These are phyloP conservation scores for Drosophila colorata DNA, from an alignment of 2,888 invertebrate species.

Conservation along the genomic window DNA sequence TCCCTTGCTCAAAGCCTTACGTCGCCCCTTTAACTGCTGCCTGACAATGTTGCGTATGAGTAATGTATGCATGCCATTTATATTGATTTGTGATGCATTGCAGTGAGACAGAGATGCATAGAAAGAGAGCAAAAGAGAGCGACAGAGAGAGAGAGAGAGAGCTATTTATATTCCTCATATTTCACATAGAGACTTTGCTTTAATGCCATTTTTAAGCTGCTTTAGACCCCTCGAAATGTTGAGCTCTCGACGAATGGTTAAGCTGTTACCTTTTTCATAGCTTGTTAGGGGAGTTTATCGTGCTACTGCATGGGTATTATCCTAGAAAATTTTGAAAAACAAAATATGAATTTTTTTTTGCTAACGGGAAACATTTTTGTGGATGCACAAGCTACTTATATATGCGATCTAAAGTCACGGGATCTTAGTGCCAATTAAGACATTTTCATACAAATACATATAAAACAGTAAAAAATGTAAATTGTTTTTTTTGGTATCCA, in stretches of 20 bases:
- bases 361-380: too few species aligned
- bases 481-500: too few species aligned
- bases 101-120: background rate
- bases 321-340: background rate
- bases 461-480: too few species aligned
- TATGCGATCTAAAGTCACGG: too few species aligned
- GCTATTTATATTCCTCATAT: background rate
- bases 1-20: background rate
- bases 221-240: slow-evolving; percentile 17
- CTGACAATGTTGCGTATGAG: slow-evolving; percentile 67
- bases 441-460: too few species aligned
- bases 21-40: slow-evolving; percentile 5
- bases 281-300: slow-evolving; percentile 3
- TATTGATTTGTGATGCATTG: slow-evolving; percentile 66
- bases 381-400: too few species aligned
- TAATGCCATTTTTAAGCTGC: slow-evolving; percentile 34
- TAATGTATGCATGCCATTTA: slow-evolving; percentile 73
- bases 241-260: background rate
- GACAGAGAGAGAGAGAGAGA: background rate
- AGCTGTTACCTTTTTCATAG: background rate
- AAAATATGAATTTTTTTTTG: too few species aligned
- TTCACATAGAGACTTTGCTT: slow-evolving; percentile 4
- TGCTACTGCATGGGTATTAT: background rate
- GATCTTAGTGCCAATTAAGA: too few species aligned
- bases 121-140: background rate